phyloP scores from a whole-genome alignment of 2,797 vertebrate species.

The Acrossocheilus fasciatus region DNA sequence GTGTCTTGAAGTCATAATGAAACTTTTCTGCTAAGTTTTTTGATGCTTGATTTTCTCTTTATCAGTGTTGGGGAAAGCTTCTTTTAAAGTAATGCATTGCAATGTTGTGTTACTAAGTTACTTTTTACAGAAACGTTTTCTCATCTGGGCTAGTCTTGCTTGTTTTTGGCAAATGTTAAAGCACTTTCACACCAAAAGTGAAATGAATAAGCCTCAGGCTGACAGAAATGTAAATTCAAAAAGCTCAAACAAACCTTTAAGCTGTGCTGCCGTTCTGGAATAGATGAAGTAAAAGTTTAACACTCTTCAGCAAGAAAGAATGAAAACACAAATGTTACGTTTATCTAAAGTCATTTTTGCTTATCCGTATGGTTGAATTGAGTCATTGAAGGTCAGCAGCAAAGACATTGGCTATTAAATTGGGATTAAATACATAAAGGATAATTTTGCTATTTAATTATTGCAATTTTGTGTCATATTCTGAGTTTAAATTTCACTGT shows the following conservation, averaged over 20 bases:
- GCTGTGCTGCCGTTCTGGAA: neutral
- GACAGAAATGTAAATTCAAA: neutral
- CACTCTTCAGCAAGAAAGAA: neutral
- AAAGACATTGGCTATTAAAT: too few relatives aligned
- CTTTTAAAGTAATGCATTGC: neutral
- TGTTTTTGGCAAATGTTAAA: neutral
- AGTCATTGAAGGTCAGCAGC: too few relatives aligned
- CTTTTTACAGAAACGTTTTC: neutral
- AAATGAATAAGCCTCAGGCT: neutral
- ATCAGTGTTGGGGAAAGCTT: neutral
- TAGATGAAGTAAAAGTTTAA: neutral
- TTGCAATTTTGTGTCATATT: too few relatives aligned
- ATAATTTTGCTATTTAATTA: too few relatives aligned
- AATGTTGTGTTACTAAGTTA: neutral
- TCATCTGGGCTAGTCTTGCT: neutral
- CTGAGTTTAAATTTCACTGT: too few relatives aligned
- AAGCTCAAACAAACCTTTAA: neutral
- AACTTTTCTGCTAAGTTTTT: neutral
- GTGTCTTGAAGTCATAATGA: neutral
- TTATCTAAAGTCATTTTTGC: too few relatives aligned
- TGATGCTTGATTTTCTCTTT: neutral
- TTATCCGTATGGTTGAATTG: too few relatives aligned
- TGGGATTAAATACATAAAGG: too few relatives aligned
- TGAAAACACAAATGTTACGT: too few relatives aligned
- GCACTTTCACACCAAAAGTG: neutral